These are phyloP conservation scores for Erebia epiphron DNA, from an alignment of 2,888 invertebrate species.

Conservation along the genomic window DNA sequence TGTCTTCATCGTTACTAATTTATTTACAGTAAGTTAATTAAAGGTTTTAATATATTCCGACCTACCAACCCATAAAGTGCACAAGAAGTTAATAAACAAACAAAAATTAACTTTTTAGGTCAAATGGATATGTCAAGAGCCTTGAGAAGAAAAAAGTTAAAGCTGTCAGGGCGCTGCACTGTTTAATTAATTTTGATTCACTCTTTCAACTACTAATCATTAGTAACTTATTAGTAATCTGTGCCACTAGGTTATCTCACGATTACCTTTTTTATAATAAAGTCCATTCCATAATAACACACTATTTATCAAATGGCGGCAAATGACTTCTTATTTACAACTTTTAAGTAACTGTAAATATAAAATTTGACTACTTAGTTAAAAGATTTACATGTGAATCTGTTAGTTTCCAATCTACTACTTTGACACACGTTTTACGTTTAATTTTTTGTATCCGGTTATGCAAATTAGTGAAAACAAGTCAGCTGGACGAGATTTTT, in stretches of 20 bases:
- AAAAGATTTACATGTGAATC: conserved; percentile 1
- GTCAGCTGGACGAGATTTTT: not conserved
- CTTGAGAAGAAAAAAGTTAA: not conserved
- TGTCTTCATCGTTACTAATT: too few relatives aligned
- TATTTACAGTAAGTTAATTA: too few relatives aligned
- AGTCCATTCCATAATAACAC: conserved; percentile 9
- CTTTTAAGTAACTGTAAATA: conserved; percentile 1
- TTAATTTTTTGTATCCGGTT: not conserved
- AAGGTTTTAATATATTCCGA: too few relatives aligned
- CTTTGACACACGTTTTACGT: conserved; percentile 9
- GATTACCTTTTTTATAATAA: not conserved
- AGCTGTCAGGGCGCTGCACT: not conserved
- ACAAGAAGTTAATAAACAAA: too few relatives aligned
- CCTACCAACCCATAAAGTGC: too few relatives aligned
- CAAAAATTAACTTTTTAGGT: too few relatives aligned
- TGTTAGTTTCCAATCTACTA: conserved; percentile 1
- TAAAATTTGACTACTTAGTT: conserved; percentile 3
- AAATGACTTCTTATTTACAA: conserved; percentile 5
- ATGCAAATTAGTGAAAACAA: conserved; percentile 5
- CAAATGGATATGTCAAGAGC: too few relatives aligned
- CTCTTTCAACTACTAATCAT: not conserved
- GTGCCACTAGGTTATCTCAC: conserved; percentile 6
- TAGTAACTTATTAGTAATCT: conserved; percentile 8
- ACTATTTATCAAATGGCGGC: conserved; percentile 4
- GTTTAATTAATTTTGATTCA: not conserved